phyloP scores from a whole-genome alignment of 2,888 invertebrate species.

The Tuberolachnus salignus region DNA sequence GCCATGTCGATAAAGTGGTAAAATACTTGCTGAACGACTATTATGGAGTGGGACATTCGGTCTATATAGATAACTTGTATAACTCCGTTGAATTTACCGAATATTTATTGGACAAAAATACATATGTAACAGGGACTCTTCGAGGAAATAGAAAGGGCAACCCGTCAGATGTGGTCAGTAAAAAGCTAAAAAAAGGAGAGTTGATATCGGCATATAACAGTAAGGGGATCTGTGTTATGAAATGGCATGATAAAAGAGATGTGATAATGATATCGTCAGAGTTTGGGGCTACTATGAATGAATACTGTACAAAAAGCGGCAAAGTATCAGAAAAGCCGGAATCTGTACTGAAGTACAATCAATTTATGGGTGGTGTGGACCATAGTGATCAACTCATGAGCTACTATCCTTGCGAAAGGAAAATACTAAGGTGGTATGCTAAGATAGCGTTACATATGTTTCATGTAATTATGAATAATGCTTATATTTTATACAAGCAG shows the following conservation, averaged over 20 bases:
- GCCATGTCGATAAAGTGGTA: conserved; percentile 57
- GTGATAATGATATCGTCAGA: conserved; percentile 51
- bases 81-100: background rate
- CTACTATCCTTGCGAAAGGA: conserved; percentile 42
- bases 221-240: conserved; percentile 31
- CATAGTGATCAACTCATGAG: conserved; percentile 31
- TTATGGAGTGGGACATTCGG: conserved; percentile 57
- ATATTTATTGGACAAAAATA: conserved; percentile 32
- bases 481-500: background rate
- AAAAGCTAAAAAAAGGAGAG: conserved; percentile 45
- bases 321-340: conserved; percentile 57
- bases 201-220: background rate
- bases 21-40: conserved; percentile 54
- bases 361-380: conserved; percentile 58
- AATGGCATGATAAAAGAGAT: conserved; percentile 57
- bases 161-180: conserved; percentile 1
- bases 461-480: conserved; percentile 41
- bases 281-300: conserved; percentile 44
- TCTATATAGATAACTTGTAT: conserved; percentile 57
- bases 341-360: conserved; percentile 58
- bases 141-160: conserved; percentile 20
- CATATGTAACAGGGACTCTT: conserved; percentile 50
- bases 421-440: conserved; percentile 37
- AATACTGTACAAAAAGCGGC: conserved; percentile 46
- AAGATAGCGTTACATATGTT: conserved; percentile 32